A percentile compares a stretch with the other conserved stretches of the same genome.
Conservation (phyloP, 2,797 vertebrate genomes). For the Huso huso region DNA sequence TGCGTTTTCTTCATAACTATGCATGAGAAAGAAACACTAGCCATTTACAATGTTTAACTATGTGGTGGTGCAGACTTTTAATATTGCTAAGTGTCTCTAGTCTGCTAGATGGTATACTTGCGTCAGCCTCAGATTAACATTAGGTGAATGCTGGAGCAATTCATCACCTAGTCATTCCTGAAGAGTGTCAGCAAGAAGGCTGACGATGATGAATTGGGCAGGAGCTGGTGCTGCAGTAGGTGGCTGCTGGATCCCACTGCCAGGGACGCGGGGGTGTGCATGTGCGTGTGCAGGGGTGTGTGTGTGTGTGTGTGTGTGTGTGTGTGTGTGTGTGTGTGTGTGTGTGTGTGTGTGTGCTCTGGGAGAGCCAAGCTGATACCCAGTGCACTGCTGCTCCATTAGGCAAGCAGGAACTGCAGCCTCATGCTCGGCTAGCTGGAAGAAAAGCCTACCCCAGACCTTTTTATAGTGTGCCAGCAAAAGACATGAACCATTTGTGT, state of each 20-base stretch:
- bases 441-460: not conserved
- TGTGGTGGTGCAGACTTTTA: constrained; percentile 36
- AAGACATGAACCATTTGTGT: no score
- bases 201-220: constrained; percentile 33
- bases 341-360: constrained; percentile 2
- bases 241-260: constrained; percentile 12
- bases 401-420: constrained; percentile 22
- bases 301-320: not conserved
- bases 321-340: not conserved
- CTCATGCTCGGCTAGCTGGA: constrained; percentile 12
- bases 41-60: constrained; percentile 22
- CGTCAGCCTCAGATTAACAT: constrained; percentile 33
- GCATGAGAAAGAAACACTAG: constrained; percentile 37
- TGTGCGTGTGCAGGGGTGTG: not conserved
- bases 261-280: not conserved
- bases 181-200: constrained; percentile 41
- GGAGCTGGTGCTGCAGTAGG: constrained; percentile 22
- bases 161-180: constrained; percentile 36
- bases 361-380: constrained; percentile 19
- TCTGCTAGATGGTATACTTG: constrained; percentile 27
- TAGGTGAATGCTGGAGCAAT: constrained; percentile 35
- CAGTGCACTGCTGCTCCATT: constrained; percentile 21
- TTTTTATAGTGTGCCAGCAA: not conserved
- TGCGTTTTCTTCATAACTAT: constrained; percentile 34
- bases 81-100: constrained; percentile 34